Evolutionary conservation across 2,797 vertebrate species (phyloP).

Genomic region (Pogoniulus pusillus): DNA sequence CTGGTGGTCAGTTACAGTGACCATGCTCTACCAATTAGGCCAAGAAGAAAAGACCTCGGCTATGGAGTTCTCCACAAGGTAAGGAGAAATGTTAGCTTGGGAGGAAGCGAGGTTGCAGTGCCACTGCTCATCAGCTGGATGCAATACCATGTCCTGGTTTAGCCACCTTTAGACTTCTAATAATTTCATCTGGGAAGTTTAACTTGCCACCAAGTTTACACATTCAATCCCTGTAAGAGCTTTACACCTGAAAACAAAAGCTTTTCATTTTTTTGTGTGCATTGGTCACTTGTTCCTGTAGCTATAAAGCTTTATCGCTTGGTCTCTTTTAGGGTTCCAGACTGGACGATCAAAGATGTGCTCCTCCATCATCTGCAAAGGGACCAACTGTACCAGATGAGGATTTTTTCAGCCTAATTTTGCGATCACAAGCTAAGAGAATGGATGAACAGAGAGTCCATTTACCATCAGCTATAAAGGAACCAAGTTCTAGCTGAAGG

Average conservation of each 20-base stretch:
- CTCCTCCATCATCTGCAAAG: slow-evolving; percentile 85
- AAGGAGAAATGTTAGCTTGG: neutral
- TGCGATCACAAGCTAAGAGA: slow-evolving; percentile 94
- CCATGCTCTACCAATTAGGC: neutral
- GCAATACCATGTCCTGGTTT: neutral
- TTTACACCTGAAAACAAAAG: neutral
- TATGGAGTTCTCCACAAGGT: neutral
- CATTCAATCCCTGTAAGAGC: neutral
- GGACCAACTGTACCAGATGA: slow-evolving; percentile 94
- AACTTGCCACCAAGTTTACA: neutral
- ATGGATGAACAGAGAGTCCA: slow-evolving; percentile 97
- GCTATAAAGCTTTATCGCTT: neutral
- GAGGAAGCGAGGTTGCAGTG: neutral
- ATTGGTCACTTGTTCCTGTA: neutral
- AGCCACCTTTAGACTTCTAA: neutral
- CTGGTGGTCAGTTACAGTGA: neutral
- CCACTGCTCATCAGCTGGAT: neutral
- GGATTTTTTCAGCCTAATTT: slow-evolving; percentile 97
- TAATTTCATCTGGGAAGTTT: neutral
- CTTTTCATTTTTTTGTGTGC: neutral
- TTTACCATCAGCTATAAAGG: slow-evolving; percentile 79
- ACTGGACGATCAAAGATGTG: slow-evolving; percentile 95
- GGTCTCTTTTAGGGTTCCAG: slow-evolving; percentile 85
- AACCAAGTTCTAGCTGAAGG: slow-evolving; percentile 75
- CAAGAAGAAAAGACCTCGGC: neutral